phyloP scores from a whole-genome alignment of 1,140 invertebrate genomes.

The Chymomyza costata region DNA sequence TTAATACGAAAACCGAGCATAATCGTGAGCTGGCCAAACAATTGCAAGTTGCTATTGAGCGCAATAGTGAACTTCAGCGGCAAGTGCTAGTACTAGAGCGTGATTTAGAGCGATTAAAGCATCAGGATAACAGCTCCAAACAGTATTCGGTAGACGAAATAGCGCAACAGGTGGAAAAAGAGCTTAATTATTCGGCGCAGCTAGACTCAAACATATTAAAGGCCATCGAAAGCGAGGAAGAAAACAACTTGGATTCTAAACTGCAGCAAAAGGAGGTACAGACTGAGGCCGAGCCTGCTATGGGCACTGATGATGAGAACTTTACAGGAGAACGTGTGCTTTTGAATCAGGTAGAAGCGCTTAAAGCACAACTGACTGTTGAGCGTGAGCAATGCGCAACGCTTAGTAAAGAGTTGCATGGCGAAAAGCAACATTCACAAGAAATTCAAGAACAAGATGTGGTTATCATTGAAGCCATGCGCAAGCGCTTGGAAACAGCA shows the following conservation, averaged over 20 bases:
- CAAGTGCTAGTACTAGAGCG: slow-evolving; percentile 44
- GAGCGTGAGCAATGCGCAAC: slow-evolving; percentile 76
- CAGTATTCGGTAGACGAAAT: slow-evolving; percentile 78
- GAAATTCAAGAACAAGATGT: slow-evolving; percentile 79
- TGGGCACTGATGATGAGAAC: slow-evolving; percentile 67
- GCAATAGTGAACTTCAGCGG: slow-evolving; percentile 31
- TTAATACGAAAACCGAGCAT: slow-evolving; percentile 47
- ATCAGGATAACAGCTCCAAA: slow-evolving; percentile 59
- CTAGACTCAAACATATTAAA: slow-evolving; percentile 78
- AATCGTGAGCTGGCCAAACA: slow-evolving; percentile 26
- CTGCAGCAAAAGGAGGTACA: slow-evolving; percentile 72
- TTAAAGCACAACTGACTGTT: slow-evolving; percentile 75
- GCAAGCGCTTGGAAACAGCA: slow-evolving; percentile 79
- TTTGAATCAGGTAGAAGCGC: slow-evolving; percentile 60
- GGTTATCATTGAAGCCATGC: slow-evolving; percentile 79
- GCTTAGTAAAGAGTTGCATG: slow-evolving; percentile 76
- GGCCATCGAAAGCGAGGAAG: slow-evolving; percentile 76
- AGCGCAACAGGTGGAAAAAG: slow-evolving; percentile 77
- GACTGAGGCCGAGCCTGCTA: slow-evolving; percentile 55
- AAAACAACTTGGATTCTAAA: slow-evolving; percentile 76
- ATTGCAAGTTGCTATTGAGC: slow-evolving; percentile 33
- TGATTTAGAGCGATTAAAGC: slow-evolving; percentile 56
- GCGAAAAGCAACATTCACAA: slow-evolving; percentile 76
- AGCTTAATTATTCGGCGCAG: slow-evolving; percentile 79
- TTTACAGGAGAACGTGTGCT: slow-evolving; percentile 66